Base-by-base conservation (phyloP, 2,113 vertebrate species). In the Bufo bufo region DNA sequence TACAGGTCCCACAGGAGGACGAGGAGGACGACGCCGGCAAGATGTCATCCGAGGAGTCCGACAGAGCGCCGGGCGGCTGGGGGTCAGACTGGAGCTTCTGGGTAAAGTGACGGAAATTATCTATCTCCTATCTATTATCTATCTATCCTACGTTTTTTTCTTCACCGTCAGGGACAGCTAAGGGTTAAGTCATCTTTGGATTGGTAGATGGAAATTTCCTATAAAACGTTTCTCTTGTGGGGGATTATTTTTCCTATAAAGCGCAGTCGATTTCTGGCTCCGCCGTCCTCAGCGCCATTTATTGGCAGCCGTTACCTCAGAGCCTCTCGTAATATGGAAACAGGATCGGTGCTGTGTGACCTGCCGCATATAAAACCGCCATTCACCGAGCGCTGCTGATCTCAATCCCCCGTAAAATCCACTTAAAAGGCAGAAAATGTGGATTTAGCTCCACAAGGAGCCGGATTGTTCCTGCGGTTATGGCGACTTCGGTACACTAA, bases 11-110 rank as follows among this genome's bases (percentile, higher is more conserved):
- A 90, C 90, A 90, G 11, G 92, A 94, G 92, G 91, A 91, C 80
- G 90, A 93, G 89, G 87, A 91, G 91, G 92, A 90, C 89, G 83
- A 92, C 90, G 75, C 89, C 75, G 71, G 84, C 19, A 91, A 92
- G 12, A 86, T 93, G 4, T 90, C 91, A 89, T 90, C 92, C 74
- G 92, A 94, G 87, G 92, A 94, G 78, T 88, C 82, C 86, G 89
- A 85, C 3, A 58, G 82, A 88, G 54, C 92, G 85, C 94, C 93
- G 14, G 91, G 93, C 65, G 93, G 91, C 81, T 95, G 95, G 94
- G 94, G 91, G 84, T 82, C 93, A 85, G 94, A 96, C 90, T 95
- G 95, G 95, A 95, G 90, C 89, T 95, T 95, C 92, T 94, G 94
- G 94, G 94, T 96, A 94, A 91, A 13, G 87, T 2, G n/a, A 16